Conservation (phyloP, 2,888 invertebrate species). For the Camptogramma bilineatum region DNA sequence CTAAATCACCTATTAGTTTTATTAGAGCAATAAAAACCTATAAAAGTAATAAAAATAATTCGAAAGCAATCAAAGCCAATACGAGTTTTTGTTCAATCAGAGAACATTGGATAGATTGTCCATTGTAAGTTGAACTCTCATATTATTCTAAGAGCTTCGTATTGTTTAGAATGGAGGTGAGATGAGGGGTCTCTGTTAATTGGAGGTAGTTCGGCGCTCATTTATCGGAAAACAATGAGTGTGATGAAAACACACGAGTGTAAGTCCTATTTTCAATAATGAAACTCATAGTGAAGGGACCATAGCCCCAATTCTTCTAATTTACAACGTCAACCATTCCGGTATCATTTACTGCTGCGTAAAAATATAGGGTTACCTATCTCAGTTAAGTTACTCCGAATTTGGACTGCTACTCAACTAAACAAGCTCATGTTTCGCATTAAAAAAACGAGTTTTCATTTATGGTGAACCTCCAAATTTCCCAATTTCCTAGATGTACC, state of each 20-base stretch:
- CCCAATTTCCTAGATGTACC: too few relatives aligned
- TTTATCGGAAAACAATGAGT: conserved; percentile 41
- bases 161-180: conserved; percentile 9
- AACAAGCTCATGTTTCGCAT: too few relatives aligned
- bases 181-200: conserved; percentile 18
- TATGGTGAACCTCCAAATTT: too few relatives aligned
- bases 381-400: too few relatives aligned
- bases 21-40: conserved; percentile 14
- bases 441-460: too few relatives aligned
- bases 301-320: too few relatives aligned
- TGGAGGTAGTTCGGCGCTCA: conserved; percentile 26
- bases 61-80: conserved; percentile 23
- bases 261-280: background rate
- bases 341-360: too few relatives aligned
- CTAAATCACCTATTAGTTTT: background rate
- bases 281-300: background rate
- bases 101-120: conserved; percentile 35
- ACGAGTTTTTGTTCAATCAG: conserved; percentile 34
- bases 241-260: conserved; percentile 24
- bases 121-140: conserved; percentile 26
- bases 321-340: too few relatives aligned
- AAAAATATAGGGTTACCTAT: too few relatives aligned
- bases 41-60: conserved; percentile 30
- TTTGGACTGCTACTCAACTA: too few relatives aligned
- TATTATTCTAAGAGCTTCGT: conserved; percentile 12